Evolutionary conservation across 2,888 invertebrate genomes (phyloP), one percentile per base, ranked within the genome.

Genomic region (Eurytoma californica): DNA sequence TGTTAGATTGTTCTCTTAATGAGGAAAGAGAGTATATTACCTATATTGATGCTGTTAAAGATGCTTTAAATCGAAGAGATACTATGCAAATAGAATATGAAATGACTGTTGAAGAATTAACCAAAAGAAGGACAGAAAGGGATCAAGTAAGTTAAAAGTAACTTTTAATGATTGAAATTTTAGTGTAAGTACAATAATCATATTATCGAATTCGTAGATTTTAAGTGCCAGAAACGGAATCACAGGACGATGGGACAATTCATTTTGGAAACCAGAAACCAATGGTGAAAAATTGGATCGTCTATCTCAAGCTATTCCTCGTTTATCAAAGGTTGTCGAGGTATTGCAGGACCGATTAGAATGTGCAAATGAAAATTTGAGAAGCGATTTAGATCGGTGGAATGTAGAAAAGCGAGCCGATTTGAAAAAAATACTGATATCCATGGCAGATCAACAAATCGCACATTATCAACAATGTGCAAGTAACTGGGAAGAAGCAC

Each of bases 361-460:
- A 86, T 94, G 94, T 85, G 94, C 94, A 0, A 94, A 94, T 86
- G 94, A 94, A 86, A 93, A 94, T 86, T 88, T 95, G 47, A 91
- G 93, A 70, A 93, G 94, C 60, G 94, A 95, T 87, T 89, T 94
- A 80, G 93, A 94, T 72, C 91, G 94, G 77, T 95, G 94, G 94
- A 93, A 94, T 82, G 86, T 90, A 51, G 94, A 93, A 83, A 94
- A 94, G 85, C 92, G 92, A 79, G 90, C 91, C 51, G 94, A 94
- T 87, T 87, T 95, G 70, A 94, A 93, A 86, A 92, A 92, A 81
- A 92, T 94, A 84, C 90, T 94, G 16, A 89, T 93, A 49, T 91
- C 92, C 82, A 92, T 94, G 90, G 93, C 94, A 13, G 93, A 94
- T 83, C 92, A 93, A 85, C 94, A 95, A 86, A 93, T 94, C 65